Base-by-base conservation (phyloP, 1,140 invertebrate genomes). In the Caerostris extrusa region DNA sequence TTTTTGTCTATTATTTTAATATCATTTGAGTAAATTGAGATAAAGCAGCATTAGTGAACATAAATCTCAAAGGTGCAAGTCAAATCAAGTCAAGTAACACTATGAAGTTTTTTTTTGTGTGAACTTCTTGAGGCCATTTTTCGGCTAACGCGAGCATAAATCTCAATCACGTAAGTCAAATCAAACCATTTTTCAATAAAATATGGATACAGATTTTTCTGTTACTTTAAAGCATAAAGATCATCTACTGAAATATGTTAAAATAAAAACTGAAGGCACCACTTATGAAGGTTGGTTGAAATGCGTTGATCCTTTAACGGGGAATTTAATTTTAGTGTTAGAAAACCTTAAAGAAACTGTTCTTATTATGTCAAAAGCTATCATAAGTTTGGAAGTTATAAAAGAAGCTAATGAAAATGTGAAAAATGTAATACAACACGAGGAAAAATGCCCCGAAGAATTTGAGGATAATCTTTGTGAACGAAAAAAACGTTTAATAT, bases 401-500 rank as follows among this genome's bases (percentile, higher is more conserved):
- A 50, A 34, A 50, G 71, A 77, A 12, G 17, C 5, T 64, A 34
- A 50, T 77, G 71, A 77, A 77, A 7, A 12, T 77, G 50, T 50
- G 71, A 77, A 77, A 12, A 50, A 77, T 77, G 5, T 50, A 77
- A 50, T 77, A 50, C 71, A 34, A 34, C 7, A 77, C 14, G 61
- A 2, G 6, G 7, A 3, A 4, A 50, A 77, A 50, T 50, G 71
- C 53, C 53, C 8, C 17, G 34, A 34, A 34, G 34, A 34, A 8
- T 5, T 14, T 6, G 55, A 7, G 0, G 82, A 19, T 19, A 19
- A 7, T 56, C 55, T 58, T 34, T 34, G 34, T 56, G n/a, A 85
- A 58, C 55, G 55, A 12, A 85, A 85, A 57, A 85, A 57, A 17
- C 82, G 55, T 85, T n/a, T 85, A 58, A 17, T 85, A 57, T 85